A percentile compares a stretch with the other conserved stretches of the same genome.
Evolutionary conservation across 2,888 invertebrate genomes (phyloP).

Genomic region (Sesia apiformis): DNA sequence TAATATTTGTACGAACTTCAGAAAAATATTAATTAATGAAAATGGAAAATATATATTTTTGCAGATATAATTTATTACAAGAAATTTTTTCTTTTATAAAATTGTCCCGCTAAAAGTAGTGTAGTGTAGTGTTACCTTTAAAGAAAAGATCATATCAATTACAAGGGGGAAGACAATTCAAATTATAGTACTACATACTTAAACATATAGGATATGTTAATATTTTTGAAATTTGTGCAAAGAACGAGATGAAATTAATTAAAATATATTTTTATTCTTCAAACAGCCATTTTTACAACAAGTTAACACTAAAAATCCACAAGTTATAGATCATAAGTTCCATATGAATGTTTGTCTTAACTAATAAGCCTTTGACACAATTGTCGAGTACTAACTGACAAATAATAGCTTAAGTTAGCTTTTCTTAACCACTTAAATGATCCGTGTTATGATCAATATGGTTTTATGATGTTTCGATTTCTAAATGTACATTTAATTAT

Average conservation of each 20-base stretch:
- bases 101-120: neutral
- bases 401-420: too few relatives aligned
- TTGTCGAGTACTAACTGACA: neutral
- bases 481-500: too few relatives aligned
- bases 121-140: conserved; percentile 1
- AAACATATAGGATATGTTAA: conserved; percentile 22
- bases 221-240: conserved; percentile 44
- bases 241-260: conserved; percentile 22
- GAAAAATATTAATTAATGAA: too few relatives aligned
- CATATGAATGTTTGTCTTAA: neutral
- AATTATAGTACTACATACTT: neutral
- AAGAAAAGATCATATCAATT: conserved; percentile 8
- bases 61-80: too few relatives aligned
- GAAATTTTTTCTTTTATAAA: too few relatives aligned
- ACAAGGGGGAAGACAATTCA: conserved; percentile 26
- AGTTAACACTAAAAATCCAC: conserved; percentile 3
- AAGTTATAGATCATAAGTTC: neutral
- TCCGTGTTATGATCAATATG: too few relatives aligned
- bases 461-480: too few relatives aligned
- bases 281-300: conserved; percentile 26
- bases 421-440: too few relatives aligned
- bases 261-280: conserved; percentile 21
- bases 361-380: neutral
- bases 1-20: too few relatives aligned
- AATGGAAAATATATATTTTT: too few relatives aligned